Evolutionary conservation across 2,113 vertebrate genomes (phyloP), one percentile per base, ranked within the genome.

Genomic region (Callionymus lyra): DNA sequence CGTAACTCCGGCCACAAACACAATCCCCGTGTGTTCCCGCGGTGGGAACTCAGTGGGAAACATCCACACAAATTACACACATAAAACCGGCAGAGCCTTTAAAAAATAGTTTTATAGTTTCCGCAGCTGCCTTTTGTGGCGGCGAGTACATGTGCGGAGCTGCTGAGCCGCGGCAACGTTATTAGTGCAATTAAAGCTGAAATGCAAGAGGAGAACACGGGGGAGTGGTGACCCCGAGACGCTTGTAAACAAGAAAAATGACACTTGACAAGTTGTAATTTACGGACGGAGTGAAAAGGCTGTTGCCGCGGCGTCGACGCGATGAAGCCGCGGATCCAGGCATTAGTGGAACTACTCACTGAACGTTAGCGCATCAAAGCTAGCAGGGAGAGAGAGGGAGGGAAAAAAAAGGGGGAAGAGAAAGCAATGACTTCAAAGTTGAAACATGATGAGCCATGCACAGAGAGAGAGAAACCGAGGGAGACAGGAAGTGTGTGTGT

Each of bases 261-360:
- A 83, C 83, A 82, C 74, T 76, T 85, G 84, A 85, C 82, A 84
- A 83, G 77, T 85, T 85, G 82, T 84, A 83, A 84, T 84, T 85
- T 80, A 84, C 83, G 71, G 79, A 78, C 59, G 62, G 82, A 81
- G 64, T 62, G 63, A 70, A 71, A 67, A 78, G 62, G 77, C 72
- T 72, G 69, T 72, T 70, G 66, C 67, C 63, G 62, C 81, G 81
- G 53, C 59, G 58, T 57, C 65, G 50, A 73, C 67, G 76, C 70
- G 27, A 66, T 55, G 67, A 66, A 74, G 66, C 70, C 16, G 37
- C 62, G 68, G 74, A 82, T 64, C 47, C 68, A 62, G 60, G 69
- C 77, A 80, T 79, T 79, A 81, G 76, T 79, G 68, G 77, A 81
- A 78, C 76, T 72, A 81, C 82, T 81, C 78, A 81, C 76, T 74